A percentile compares a stretch with the other conserved stretches of the same genome.
Conservation (phyloP, 1,140 invertebrate species). For the Micrasema minimum region DNA sequence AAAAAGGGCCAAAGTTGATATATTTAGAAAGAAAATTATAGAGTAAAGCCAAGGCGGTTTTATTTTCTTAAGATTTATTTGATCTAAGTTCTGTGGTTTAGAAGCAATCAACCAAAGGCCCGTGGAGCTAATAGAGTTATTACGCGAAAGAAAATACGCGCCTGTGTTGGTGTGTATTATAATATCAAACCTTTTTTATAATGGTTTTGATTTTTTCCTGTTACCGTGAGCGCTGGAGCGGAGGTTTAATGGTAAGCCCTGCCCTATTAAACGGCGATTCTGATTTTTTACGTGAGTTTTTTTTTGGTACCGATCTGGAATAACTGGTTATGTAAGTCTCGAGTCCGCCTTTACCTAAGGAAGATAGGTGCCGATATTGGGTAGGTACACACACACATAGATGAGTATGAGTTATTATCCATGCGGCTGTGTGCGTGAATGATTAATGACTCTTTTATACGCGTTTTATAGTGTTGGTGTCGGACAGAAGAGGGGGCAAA, state of each 20-base stretch:
- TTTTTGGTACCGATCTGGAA: constrained; percentile 44
- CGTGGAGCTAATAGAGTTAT: constrained; percentile 52
- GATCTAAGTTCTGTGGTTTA: constrained; percentile 35
- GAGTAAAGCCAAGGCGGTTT: constrained; percentile 12
- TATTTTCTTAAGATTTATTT: constrained; percentile 20
- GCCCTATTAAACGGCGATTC: constrained; percentile 50
- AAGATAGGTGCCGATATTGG: constrained; percentile 37
- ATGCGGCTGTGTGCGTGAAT: constrained; percentile 21
- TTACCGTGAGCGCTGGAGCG: constrained; percentile 30
- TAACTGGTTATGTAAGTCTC: constrained; percentile 50
- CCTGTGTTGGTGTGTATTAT: constrained; percentile 34
- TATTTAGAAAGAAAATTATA: constrained; percentile 40
- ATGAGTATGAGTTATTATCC: constrained; percentile 20
- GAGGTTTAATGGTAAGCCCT: constrained; percentile 27
- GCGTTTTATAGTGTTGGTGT: constrained; percentile 2
- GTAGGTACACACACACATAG: constrained; percentile 21
- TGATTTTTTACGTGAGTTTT: constrained; percentile 42
- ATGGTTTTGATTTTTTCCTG: constrained; percentile 46
- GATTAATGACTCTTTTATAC: constrained; percentile 30
- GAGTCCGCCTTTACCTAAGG: constrained; percentile 47
- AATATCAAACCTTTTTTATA: constrained; percentile 33
- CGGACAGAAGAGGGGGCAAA: too few relatives aligned
- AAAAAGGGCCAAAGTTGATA: constrained; percentile 7
- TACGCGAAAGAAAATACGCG: constrained; percentile 49
- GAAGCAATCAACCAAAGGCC: constrained; percentile 42